Evolutionary conservation across 2,113 vertebrate genomes (phyloP).

Genomic region (Zosterops hypoxanthus): DNA sequence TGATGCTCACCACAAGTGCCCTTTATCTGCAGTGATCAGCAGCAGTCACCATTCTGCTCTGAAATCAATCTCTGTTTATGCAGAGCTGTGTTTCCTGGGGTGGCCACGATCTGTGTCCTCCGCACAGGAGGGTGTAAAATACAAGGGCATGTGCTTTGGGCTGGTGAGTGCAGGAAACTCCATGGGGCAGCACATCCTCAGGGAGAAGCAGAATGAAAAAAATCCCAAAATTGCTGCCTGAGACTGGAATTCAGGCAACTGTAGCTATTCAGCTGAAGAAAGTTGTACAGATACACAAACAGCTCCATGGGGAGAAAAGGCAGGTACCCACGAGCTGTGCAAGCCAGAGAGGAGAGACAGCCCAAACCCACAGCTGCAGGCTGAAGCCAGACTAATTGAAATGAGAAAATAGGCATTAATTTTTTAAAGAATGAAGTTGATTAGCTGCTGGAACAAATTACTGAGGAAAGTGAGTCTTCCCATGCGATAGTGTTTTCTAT

Average conservation of each 20-base stretch:
- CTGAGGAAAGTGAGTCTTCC: background rate
- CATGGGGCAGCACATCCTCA: background rate
- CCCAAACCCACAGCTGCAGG: conserved; percentile 26
- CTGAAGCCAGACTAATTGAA: conserved; percentile 6
- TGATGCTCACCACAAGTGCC: conserved; percentile 23
- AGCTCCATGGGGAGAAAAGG: background rate
- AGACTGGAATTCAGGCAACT: background rate
- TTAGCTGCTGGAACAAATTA: conserved; percentile 41
- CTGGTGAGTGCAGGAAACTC: background rate
- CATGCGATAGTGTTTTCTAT: background rate
- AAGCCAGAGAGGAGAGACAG: background rate
- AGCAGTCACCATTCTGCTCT: background rate
- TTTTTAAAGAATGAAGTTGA: conserved; percentile 46
- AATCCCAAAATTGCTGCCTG: background rate
- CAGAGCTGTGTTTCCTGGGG: background rate
- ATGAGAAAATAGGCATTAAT: conserved; percentile 15
- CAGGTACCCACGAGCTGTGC: background rate
- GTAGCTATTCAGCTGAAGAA: background rate
- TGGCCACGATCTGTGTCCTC: background rate
- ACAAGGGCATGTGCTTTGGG: fast-evolving
- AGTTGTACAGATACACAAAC: background rate
- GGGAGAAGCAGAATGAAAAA: background rate
- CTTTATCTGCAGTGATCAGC: conserved; percentile 25
- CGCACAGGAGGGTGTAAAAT: fast-evolving
- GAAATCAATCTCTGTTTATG: background rate